Evolutionary conservation across 2,888 invertebrate species (phyloP).

Genomic region (Crioceris asparagi): DNA sequence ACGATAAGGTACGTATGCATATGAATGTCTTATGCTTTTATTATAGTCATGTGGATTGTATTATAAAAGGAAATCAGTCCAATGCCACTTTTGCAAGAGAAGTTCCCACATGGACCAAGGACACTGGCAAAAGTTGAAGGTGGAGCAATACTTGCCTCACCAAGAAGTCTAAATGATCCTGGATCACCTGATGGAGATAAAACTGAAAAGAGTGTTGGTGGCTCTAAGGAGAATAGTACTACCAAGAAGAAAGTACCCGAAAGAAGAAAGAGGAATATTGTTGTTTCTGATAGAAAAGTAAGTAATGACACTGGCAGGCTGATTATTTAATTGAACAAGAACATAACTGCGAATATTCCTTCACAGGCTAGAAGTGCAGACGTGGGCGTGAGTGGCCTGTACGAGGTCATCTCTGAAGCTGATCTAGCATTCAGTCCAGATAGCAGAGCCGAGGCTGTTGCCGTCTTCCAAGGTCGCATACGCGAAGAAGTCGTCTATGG

Average conservation of each 20-base stretch:
- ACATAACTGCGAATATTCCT: background rate
- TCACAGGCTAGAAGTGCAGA: slow-evolving; percentile 60
- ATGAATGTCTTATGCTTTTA: too few relatives aligned
- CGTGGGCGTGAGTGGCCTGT: slow-evolving; percentile 80
- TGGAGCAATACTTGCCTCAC: slow-evolving; percentile 44
- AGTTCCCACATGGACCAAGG: slow-evolving; percentile 70
- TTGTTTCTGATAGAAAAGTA: slow-evolving; percentile 54
- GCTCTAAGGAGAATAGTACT: slow-evolving; percentile 7
- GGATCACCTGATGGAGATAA: slow-evolving; percentile 1
- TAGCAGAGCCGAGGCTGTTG: slow-evolving; percentile 66
- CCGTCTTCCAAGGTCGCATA: slow-evolving; percentile 79
- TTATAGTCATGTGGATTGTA: too few relatives aligned
- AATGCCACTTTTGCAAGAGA: slow-evolving; percentile 46
- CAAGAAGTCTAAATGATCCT: slow-evolving; percentile 35
- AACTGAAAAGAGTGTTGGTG: slow-evolving; percentile 1
- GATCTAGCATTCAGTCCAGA: slow-evolving; percentile 85
- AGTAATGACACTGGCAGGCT: background rate
- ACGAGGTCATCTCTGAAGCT: slow-evolving; percentile 82
- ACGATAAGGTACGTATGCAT: too few relatives aligned
- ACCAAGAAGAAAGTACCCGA: slow-evolving; percentile 4
- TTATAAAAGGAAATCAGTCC: slow-evolving; percentile 34
- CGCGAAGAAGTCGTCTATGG: slow-evolving; percentile 85
- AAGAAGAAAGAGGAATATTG: slow-evolving; percentile 53
- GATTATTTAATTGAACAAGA: too few relatives aligned
- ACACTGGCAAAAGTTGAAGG: too few relatives aligned